Percentiles rank a stretch among this genome's conserved stretches.
phyloP scores from a whole-genome alignment of 2,797 vertebrate genomes.

The Aeoliscus strigatus region DNA sequence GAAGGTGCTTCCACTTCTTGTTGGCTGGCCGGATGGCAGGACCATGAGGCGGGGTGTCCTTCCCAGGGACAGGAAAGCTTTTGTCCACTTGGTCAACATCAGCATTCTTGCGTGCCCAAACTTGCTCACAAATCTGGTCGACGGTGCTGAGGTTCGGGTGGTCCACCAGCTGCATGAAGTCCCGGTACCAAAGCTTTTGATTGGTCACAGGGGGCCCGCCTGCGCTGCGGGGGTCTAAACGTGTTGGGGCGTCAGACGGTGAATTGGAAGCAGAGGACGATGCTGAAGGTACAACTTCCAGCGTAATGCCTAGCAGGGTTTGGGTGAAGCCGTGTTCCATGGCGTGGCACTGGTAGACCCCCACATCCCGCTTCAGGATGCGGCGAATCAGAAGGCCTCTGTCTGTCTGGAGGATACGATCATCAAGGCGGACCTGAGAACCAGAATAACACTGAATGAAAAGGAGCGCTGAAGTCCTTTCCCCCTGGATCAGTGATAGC shows the following conservation, averaged over 20 bases:
- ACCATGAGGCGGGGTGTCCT: conserved; percentile 36
- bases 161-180: conserved; percentile 95
- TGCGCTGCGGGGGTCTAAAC: conserved; percentile 60
- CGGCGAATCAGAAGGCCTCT: conserved; percentile 84
- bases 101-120: conserved; percentile 79
- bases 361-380: conserved; percentile 77
- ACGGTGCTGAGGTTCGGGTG: conserved; percentile 82
- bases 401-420: conserved; percentile 78
- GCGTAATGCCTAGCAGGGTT: conserved; percentile 80
- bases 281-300: conserved; percentile 81
- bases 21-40: conserved; percentile 58
- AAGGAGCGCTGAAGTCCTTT: no score
- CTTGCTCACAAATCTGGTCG: conserved; percentile 85
- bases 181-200: conserved; percentile 90
- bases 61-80: conserved; percentile 36
- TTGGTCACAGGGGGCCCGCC: conserved; percentile 49
- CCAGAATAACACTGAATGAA: background rate
- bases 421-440: conserved; percentile 79
- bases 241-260: conserved; percentile 60
- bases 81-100: conserved; percentile 58
- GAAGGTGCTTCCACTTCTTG: conserved; percentile 81
- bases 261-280: conserved; percentile 56
- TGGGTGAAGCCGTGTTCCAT: conserved; percentile 93
- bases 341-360: conserved; percentile 85
- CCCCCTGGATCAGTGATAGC: no score